Base-by-base conservation (phyloP, 1,140 invertebrate species). In the Matsumurasca onukii region DNA sequence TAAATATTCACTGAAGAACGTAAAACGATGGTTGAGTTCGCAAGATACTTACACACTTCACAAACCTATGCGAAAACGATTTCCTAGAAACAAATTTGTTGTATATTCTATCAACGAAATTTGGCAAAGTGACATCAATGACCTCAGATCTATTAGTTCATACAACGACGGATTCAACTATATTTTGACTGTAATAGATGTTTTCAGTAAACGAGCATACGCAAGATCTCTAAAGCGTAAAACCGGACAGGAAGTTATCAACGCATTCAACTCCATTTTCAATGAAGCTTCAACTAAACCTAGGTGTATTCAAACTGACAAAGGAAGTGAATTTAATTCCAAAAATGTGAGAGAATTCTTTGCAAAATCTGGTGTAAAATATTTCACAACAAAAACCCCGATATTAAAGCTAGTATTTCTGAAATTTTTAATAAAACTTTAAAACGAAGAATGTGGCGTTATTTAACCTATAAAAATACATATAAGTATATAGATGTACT, bases 181-280 rank as follows among this genome's bases (percentile, higher is more conserved):
- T 51, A 12, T 51, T 12, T 22, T 51, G 3, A 20, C n/a, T 51
- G 49, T 51, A 9, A 20, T 51, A 3, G 49, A 51, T 20, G 49
- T 51, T 12, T 51, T 51, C 24, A 12, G 5, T 12, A 51, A 51
- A 51, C n/a, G 24, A 3, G 49, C 17, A 3, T 51, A 20, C 3
- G 5, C n/a, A 22, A 51, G 49, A 51, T 22, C 49, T 17, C n/a
- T 51, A 22, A 51, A 51, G 49, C 5, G 5, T 22, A 51, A 51
- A 20, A 51, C 49, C 3, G 3, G 5, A 5, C 3, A 3, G 24
- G 49, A 51, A n/a, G 49, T 51, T 51, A 51, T 12, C 3, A 20
- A 51, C 5, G 49, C 49, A 20, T 51, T 51, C 49, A 20, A 51
- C 5, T 51, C 49, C n/a, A 51, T 51, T 51, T n/a, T 51, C n/a